A percentile compares a stretch with the other conserved stretches of the same genome.
phyloP scores from a whole-genome alignment of 2,797 vertebrate genomes.

The Rhadinocentrus ornatus region DNA sequence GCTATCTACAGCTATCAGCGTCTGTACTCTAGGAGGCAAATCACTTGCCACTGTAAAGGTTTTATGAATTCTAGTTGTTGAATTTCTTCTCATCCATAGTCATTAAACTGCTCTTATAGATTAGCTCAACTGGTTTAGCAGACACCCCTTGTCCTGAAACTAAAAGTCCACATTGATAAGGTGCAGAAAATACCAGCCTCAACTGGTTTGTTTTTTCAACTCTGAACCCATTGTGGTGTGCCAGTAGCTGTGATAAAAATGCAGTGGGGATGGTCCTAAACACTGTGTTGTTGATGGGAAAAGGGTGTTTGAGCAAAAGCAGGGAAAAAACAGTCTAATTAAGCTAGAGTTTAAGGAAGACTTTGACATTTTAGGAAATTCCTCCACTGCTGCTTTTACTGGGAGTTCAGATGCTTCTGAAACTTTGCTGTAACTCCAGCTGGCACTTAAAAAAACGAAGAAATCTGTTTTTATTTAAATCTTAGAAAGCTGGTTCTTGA shows the following conservation, averaged over 20 bases:
- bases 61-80: too few relatives aligned
- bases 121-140: too few relatives aligned
- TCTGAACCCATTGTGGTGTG: constrained; percentile 16
- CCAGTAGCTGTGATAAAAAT: constrained; percentile 20
- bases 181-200: too few relatives aligned
- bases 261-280: not conserved
- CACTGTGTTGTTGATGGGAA: not conserved
- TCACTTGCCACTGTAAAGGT: too few relatives aligned
- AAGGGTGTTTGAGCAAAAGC: not conserved
- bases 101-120: too few relatives aligned
- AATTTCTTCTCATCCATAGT: too few relatives aligned
- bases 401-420: not conserved
- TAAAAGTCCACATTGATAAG: too few relatives aligned
- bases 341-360: constrained; percentile 1
- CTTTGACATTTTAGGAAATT: constrained; percentile 15
- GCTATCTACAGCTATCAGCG: not conserved
- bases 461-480: not conserved
- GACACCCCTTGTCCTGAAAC: too few relatives aligned
- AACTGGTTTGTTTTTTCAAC: constrained; percentile 18
- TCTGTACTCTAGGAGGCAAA: constrained; percentile 16
- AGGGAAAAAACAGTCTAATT: not conserved
- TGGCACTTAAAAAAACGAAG: not conserved
- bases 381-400: not conserved
- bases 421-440: not conserved
- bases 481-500: not conserved